Conservation (phyloP, 2,113 vertebrate species). For the Salminus brasiliensis region DNA sequence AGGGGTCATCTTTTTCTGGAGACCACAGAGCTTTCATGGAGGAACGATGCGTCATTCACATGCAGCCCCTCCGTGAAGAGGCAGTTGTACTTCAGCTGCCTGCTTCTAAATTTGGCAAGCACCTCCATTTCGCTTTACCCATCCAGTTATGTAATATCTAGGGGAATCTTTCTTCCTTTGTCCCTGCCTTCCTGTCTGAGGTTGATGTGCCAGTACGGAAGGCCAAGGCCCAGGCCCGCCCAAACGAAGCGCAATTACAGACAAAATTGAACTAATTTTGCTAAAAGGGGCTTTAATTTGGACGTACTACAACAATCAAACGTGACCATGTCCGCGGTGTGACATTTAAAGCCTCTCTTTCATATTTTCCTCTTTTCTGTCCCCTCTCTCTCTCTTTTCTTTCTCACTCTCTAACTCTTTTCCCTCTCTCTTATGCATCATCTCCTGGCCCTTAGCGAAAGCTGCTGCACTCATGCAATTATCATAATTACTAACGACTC, state of each 20-base stretch:
- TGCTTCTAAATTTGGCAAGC: constrained; percentile 47
- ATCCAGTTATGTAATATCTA: constrained; percentile 38
- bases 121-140: constrained; percentile 40
- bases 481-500: constrained; percentile 47
- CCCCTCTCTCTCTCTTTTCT: background rate
- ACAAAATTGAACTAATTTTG: background rate
- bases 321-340: background rate
- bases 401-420: background rate
- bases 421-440: constrained; percentile 22
- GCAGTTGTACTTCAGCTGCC: constrained; percentile 20
- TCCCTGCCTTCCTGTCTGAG: background rate
- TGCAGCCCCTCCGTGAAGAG: constrained; percentile 1
- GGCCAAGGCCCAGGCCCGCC: background rate
- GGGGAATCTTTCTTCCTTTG: constrained; percentile 8
- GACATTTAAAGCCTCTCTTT: constrained; percentile 16
- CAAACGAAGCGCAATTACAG: background rate
- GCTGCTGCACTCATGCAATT: constrained; percentile 45
- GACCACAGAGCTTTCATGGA: background rate
- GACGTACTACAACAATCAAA: constrained; percentile 9
- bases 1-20: background rate
- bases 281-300: constrained; percentile 6
- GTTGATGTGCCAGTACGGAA: background rate
- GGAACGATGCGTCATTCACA: constrained; percentile 15
- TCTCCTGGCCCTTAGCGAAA: constrained; percentile 38
- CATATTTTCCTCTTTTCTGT: constrained; percentile 10